Evolutionary conservation across 2,797 vertebrate species (phyloP), one percentile per base, ranked within the genome.

Genomic region (Anas bahamensis): DNA sequence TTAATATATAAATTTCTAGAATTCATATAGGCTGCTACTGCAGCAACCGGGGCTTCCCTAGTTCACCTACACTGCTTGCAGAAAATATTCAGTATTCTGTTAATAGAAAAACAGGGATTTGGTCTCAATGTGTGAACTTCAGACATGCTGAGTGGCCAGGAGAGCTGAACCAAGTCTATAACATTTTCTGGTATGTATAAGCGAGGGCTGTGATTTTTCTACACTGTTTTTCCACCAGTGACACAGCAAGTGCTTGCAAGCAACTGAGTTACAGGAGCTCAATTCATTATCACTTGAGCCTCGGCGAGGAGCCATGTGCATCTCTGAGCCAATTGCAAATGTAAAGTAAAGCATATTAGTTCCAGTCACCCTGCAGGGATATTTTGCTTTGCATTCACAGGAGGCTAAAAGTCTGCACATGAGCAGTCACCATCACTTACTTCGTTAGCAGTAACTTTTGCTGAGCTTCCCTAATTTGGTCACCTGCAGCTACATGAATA

Each of bases 331-430:
- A 94, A 92, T 85, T 56, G 85, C 84, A 92, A 63, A 95, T 65
- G 44, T 23, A 33, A 93, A 94, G 64, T 8, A 73, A 86, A 93
- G 73, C 4, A 0, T 46, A 78, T 91, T 75, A 94, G 63, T 73
- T 86, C 69, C 91, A 93, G 76, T 42, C 96, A 91, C 85, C 89
- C 94, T 72, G 82, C 91, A 89, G 91, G 89, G 89, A 91, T 37
- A 13, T 88, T 86, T 89, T 81, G 63, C 9, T 92, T 89, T 75
- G 85, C 80, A 29, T 86, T 78, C 89, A n/a, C 42, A 74, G 91
- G 63, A 89, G 70, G 84, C 57, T 87, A 37, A 69, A 88, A 78
- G 64, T 33, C 87, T 93, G 73, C 87, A 52, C 55, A 10, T 21
- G 63, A 33, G 61, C 17, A 74, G 75, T 64, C 65, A 72, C 78